Evolutionary conservation across 2,797 vertebrate species (phyloP), one percentile per base, ranked within the genome.

Genomic region (Ptychobarbus kaznakovi): DNA sequence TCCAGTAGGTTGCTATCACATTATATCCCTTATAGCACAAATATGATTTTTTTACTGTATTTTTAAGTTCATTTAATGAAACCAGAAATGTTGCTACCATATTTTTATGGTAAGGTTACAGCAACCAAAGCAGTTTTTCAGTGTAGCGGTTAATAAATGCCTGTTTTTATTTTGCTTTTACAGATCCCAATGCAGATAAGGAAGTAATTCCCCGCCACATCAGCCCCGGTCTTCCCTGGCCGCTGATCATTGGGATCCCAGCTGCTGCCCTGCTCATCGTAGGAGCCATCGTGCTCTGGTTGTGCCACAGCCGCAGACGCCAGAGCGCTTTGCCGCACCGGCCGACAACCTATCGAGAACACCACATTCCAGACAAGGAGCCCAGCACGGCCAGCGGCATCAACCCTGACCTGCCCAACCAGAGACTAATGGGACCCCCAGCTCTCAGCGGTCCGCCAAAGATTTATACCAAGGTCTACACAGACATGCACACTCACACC

Each of bases 211-310:
- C 92, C 1, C 89, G 91, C 6, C 92, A 92, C 73, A 89, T 92
- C 56, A 92, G 88, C 84, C 91, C 92, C 0, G 92, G 92, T 68
- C 90, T 93, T 49, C 93, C 93, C 22, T 93, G 93, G 93, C 93
- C 93, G 0, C 85, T 93, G 32, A 93, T 93, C 86, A 90, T 93
- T 3, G 93, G 93, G 22, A 93, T 93, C 78, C 93, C 93, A 20
- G 92, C 93, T 0, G 90, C 90, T 0, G 93, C 93, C 35, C 89
- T 93, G 40, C 92, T 93, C 70, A 93, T 93, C 46, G 90, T 92
- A 16, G 93, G 93, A 58, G 90, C 92, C 68, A 91, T 93, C 3
- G 91, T 93, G 38, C 89, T 93, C 68, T 93, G 93, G 92, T 77
- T 93, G 72, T 93, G 93, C 88, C 93, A 93, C 86, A 91, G 86